Evolutionary conservation across 1,140 invertebrate species (phyloP).

Genomic region (Aphelenchoides besseyi): DNA sequence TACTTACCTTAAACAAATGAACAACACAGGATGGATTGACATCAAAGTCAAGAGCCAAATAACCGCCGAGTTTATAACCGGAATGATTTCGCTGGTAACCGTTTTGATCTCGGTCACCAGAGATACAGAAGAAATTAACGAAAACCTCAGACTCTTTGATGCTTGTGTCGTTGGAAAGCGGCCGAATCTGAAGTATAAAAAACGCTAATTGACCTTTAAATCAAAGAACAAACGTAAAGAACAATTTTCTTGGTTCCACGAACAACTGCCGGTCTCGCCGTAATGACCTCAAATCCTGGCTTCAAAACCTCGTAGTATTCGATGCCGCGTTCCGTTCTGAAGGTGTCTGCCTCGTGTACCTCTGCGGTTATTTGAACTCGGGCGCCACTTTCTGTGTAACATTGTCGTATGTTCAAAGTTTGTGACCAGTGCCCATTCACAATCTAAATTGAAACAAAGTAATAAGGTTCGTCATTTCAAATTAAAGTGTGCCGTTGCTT

Average conservation of each 20-base stretch:
- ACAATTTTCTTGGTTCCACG: background rate
- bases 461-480: too few relatives aligned
- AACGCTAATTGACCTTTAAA: background rate
- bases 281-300: conserved; percentile 7
- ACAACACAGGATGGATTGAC: conserved; percentile 8
- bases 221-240: background rate
- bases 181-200: background rate
- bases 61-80: conserved; percentile 3
- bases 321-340: background rate
- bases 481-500: background rate
- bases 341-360: background rate
- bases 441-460: background rate
- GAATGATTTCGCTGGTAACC: background rate
- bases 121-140: background rate
- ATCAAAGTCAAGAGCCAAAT: conserved; percentile 4
- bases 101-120: background rate
- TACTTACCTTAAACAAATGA: background rate
- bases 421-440: background rate
- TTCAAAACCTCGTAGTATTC: conserved; percentile 8
- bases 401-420: background rate
- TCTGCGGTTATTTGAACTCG: background rate
- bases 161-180: background rate
- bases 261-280: background rate
- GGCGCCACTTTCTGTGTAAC: background rate
- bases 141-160: conserved; percentile 16